phyloP scores from a whole-genome alignment of 2,113 vertebrate genomes.

The Periophthalmus modestus region DNA sequence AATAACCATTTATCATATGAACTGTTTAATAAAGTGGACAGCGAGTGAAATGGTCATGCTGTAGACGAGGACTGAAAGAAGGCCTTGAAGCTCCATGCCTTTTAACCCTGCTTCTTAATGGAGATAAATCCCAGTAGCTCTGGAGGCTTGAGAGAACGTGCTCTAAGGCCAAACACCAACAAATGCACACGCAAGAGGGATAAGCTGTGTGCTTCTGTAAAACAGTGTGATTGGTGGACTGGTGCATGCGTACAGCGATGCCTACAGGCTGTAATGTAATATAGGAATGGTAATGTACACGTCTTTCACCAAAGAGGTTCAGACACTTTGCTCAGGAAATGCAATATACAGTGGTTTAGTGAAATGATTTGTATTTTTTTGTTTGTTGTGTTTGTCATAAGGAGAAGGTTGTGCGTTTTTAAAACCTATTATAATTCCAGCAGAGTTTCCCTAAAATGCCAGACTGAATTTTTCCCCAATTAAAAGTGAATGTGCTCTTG shows the following conservation, averaged over 20 bases:
- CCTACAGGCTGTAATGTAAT: slow-evolving; percentile 18
- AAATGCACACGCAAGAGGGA: slow-evolving; percentile 59
- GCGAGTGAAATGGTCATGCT: slow-evolving; percentile 23
- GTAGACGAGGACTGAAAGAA: slow-evolving; percentile 35
- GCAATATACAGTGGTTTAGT: neutral
- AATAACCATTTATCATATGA: slow-evolving; percentile 43
- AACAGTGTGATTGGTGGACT: slow-evolving; percentile 47
- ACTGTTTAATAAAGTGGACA: slow-evolving; percentile 49
- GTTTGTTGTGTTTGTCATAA: too few species aligned
- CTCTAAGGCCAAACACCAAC: slow-evolving; percentile 57
- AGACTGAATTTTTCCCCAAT: too few species aligned
- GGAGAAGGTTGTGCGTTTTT: too few species aligned
- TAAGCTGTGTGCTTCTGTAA: slow-evolving; percentile 53
- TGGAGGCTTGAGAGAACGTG: slow-evolving; percentile 62
- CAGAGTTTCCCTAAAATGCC: too few species aligned
- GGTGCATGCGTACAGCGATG: slow-evolving; percentile 23
- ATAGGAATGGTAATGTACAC: neutral
- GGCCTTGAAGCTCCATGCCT: slow-evolving; percentile 16
- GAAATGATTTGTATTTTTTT: neutral
- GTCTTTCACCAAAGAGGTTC: neutral
- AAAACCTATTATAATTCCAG: too few species aligned
- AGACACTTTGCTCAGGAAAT: neutral
- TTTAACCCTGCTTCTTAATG: slow-evolving; percentile 73
- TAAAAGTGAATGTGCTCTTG: too few species aligned
- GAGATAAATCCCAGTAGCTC: slow-evolving; percentile 65